Percentiles rank a stretch among this genome's conserved stretches.
Evolutionary conservation across 2,797 vertebrate genomes (phyloP).

Genomic region (Siniperca scherzeri): DNA sequence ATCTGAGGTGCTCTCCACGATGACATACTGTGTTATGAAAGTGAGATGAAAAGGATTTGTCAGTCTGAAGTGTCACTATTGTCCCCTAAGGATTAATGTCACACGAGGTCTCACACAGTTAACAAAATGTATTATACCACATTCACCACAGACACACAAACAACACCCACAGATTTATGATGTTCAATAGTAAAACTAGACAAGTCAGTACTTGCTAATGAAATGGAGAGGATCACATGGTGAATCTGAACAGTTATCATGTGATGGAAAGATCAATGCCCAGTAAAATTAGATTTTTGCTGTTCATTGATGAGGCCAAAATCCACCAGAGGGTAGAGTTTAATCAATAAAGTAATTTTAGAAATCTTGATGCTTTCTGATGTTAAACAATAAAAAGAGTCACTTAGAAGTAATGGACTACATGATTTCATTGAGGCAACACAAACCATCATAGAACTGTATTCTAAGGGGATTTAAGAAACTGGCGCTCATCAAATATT

Average conservation of each 20-base stretch:
- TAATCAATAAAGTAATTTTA: constrained; percentile 42
- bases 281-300: constrained; percentile 19
- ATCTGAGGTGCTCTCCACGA: constrained; percentile 28
- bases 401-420: constrained; percentile 2
- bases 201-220: constrained; percentile 6
- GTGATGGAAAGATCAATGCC: constrained; percentile 41
- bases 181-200: background rate
- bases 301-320: constrained; percentile 20
- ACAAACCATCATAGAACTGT: background rate
- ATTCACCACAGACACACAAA: constrained; percentile 15
- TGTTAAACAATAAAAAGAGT: constrained; percentile 11
- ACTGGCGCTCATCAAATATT: background rate
- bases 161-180: background rate
- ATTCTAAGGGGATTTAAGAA: background rate
- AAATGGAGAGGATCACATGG: constrained; percentile 20
- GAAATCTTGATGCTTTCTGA: constrained; percentile 10
- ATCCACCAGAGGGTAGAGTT: constrained; percentile 24
- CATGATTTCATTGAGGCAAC: background rate
- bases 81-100: constrained; percentile 59
- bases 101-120: constrained; percentile 37
- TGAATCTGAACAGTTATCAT: constrained; percentile 23
- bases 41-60: constrained; percentile 65
- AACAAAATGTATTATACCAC: constrained; percentile 32
- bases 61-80: constrained; percentile 54
- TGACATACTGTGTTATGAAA: constrained; percentile 39